These are phyloP conservation scores for Apis cerana DNA, from an alignment of 1,140 invertebrate genomes.

Conservation along the genomic window DNA sequence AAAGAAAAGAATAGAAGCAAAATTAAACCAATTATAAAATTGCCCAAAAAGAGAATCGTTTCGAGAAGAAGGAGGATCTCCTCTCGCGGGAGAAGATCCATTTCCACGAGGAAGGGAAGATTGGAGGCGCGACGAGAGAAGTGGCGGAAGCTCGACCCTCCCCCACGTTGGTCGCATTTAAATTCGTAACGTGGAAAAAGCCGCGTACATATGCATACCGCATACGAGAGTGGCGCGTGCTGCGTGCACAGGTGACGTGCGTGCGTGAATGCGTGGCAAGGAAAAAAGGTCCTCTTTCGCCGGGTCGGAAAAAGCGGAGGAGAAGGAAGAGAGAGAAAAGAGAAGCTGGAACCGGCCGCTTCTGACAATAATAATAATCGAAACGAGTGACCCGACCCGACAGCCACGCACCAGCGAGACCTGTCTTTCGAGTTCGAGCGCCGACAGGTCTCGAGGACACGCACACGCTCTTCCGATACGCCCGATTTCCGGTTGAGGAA, in stretches of 20 bases:
- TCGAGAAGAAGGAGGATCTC: no score
- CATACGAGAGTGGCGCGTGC: slow-evolving; percentile 57
- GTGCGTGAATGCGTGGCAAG: slow-evolving; percentile 56
- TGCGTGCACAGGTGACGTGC: slow-evolving; percentile 61
- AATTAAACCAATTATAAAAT: neutral
- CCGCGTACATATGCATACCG: slow-evolving; percentile 37
- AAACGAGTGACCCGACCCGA: slow-evolving; percentile 53
- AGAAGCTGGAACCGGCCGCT: slow-evolving; percentile 9
- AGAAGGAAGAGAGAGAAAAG: neutral
- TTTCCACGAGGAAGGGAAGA: slow-evolving; percentile 9
- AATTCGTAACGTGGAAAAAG: slow-evolving; percentile 47
- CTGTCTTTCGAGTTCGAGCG: slow-evolving; percentile 66
- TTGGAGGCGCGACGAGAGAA: slow-evolving; percentile 36
- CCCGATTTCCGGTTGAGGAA: slow-evolving; percentile 67
- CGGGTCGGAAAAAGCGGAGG: neutral
- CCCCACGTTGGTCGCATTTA: slow-evolving; percentile 54
- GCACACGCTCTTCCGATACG: slow-evolving; percentile 29
- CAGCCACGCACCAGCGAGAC: slow-evolving; percentile 56
- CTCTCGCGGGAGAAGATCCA: neutral
- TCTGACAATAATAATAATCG: slow-evolving; percentile 48
- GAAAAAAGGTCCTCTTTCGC: slow-evolving; percentile 25
- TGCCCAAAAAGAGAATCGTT: slow-evolving; percentile 10
- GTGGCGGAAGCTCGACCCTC: slow-evolving; percentile 27
- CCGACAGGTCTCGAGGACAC: slow-evolving; percentile 21
- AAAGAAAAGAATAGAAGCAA: no score